Conservation (phyloP, 1,140 invertebrate species). For the Drosophila aff. region DNA sequence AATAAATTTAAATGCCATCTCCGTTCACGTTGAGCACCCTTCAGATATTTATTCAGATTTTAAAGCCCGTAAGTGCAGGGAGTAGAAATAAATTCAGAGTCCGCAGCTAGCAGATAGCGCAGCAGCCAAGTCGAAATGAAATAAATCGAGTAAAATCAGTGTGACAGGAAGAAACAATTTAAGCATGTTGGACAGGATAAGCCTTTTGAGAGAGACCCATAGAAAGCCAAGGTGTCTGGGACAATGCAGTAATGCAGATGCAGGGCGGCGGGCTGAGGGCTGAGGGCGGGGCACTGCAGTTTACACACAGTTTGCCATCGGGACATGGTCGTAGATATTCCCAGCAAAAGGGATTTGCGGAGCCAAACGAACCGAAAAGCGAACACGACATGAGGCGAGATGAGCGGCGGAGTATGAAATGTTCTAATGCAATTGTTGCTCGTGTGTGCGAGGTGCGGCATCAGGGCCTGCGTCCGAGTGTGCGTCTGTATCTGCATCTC, state of each 20-base stretch:
- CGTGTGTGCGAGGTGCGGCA: slow-evolving; percentile 11
- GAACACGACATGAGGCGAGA: slow-evolving; percentile 59
- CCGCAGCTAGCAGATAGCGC: slow-evolving; percentile 21
- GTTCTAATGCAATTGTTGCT: slow-evolving; percentile 75
- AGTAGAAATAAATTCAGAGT: slow-evolving; percentile 64
- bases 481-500: slow-evolving; percentile 28
- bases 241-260: slow-evolving; percentile 70
- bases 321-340: slow-evolving; percentile 63
- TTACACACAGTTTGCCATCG: slow-evolving; percentile 63
- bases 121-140: slow-evolving; percentile 61
- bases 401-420: slow-evolving; percentile 46
- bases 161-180: slow-evolving; percentile 83
- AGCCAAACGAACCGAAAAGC: slow-evolving; percentile 80
- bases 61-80: slow-evolving; percentile 54
- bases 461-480: slow-evolving; percentile 11
- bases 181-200: slow-evolving; percentile 82
- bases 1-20: slow-evolving; percentile 58
- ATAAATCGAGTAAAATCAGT: slow-evolving; percentile 82
- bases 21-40: slow-evolving; percentile 31
- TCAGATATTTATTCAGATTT: slow-evolving; percentile 72
- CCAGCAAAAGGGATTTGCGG: slow-evolving; percentile 73
- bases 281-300: slow-evolving; percentile 47
- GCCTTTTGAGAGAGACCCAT: slow-evolving; percentile 43
- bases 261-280: not conserved
- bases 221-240: slow-evolving; percentile 68